Percentiles rank a stretch among this genome's conserved stretches.
These are phyloP conservation scores for Melanogrammus aeglefinus DNA, from an alignment of 2,797 vertebrate genomes.

Conservation along the genomic window DNA sequence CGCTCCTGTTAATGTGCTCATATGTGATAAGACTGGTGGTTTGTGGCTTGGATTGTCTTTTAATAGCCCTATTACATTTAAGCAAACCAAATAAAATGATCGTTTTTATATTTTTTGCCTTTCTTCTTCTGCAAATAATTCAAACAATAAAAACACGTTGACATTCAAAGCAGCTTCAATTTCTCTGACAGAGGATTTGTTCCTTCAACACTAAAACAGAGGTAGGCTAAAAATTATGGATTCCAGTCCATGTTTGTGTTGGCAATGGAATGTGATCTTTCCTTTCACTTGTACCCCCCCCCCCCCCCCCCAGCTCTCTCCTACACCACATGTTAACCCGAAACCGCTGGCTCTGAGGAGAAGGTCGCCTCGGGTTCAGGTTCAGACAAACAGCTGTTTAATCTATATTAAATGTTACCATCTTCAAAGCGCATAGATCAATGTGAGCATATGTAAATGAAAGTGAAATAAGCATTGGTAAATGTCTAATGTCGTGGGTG, in stretches of 20 bases:
- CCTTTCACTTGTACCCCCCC: conserved; percentile 4
- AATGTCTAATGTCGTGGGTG: not conserved
- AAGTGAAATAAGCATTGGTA: not conserved
- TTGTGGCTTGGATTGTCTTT: not conserved
- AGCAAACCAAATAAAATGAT: not conserved
- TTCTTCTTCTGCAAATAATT: not conserved
- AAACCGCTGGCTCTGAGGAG: not conserved
- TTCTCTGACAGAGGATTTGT: not conserved
- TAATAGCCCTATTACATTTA: not conserved
- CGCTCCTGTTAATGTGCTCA: not conserved
- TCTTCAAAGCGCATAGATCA: not conserved
- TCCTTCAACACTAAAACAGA: not conserved
- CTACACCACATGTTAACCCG: not conserved
- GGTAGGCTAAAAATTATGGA: not conserved
- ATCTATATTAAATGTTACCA: not conserved
- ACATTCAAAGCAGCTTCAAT: not conserved
- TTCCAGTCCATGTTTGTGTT: conserved; percentile 1
- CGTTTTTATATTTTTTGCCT: not conserved
- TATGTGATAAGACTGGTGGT: not conserved
- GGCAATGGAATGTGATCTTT: conserved; percentile 1
- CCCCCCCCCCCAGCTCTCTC: not conserved
- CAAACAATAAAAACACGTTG: not conserved
- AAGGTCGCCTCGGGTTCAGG: not conserved
- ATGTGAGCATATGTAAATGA: not conserved
- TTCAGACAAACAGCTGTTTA: conserved; percentile 3